These are phyloP conservation scores for Zapornia atra DNA, from an alignment of 2,113 vertebrate genomes.

Conservation along the genomic window DNA sequence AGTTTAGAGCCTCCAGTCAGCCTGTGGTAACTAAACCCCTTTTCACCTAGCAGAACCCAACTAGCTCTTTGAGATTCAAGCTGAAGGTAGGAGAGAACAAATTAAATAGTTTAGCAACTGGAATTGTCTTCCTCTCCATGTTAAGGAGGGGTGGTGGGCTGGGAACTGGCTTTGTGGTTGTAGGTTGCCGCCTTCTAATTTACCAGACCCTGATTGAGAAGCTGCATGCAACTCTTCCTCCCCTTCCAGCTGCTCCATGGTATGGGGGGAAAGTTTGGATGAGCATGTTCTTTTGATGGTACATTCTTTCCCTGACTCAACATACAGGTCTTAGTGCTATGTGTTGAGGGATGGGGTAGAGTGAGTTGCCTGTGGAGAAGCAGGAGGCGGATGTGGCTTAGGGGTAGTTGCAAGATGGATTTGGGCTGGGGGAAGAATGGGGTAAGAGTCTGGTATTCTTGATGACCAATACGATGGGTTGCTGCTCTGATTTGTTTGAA, in stretches of 20 bases:
- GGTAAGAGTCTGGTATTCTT: not conserved
- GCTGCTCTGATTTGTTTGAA: not conserved
- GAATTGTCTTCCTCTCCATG: not conserved
- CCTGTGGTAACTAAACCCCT: not conserved
- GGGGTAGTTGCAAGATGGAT: not conserved
- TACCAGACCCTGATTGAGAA: not conserved
- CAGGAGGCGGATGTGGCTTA: not conserved
- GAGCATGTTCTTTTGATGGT: rapidly evolving
- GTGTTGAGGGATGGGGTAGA: not conserved
- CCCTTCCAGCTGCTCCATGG: not conserved
- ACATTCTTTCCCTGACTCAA: not conserved
- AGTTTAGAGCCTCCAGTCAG: not conserved
- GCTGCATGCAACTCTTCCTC: not conserved
- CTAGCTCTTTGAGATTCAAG: not conserved
- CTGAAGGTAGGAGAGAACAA: not conserved
- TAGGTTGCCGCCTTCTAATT: not conserved
- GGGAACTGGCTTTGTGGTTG: not conserved
- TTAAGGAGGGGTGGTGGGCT: not conserved
- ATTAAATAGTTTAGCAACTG: not conserved
- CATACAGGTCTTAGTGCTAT: not conserved
- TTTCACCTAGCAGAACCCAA: not conserved
- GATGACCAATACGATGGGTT: not conserved
- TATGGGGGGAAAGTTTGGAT: not conserved
- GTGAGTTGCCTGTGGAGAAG: not conserved
- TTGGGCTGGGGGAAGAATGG: not conserved